A percentile compares a stretch with the other conserved stretches of the same genome.
These are phyloP conservation scores for Ctenomys sociabilis DNA, from an alignment of 2,113 vertebrate species.

Conservation along the genomic window DNA sequence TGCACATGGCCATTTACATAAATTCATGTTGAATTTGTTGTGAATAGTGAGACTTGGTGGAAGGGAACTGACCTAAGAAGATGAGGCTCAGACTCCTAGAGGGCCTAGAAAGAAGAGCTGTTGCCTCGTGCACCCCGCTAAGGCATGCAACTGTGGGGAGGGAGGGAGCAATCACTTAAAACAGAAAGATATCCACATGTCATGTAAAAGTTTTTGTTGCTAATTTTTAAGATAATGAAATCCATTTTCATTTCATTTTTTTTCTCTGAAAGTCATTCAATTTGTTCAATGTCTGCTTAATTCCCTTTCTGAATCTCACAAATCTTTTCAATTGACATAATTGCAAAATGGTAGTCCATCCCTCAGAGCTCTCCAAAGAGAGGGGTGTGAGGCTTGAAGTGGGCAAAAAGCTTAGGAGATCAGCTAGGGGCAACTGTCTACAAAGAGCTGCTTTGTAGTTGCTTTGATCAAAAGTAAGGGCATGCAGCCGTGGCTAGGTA, in stretches of 20 bases:
- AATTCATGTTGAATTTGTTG: not conserved
- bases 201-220: slow-evolving; percentile 78
- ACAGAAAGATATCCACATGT: slow-evolving; percentile 72
- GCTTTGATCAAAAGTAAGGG: not conserved
- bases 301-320: slow-evolving; percentile 19
- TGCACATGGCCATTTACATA: not conserved
- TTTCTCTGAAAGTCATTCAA: slow-evolving; percentile 56
- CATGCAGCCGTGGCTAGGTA: not conserved
- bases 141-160: slow-evolving; percentile 67
- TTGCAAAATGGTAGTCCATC: not conserved
- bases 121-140: slow-evolving; percentile 66
- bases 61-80: slow-evolving; percentile 67
- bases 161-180: slow-evolving; percentile 69
- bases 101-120: slow-evolving; percentile 61
- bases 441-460: not conserved
- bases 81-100: slow-evolving; percentile 46
- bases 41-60: not conserved
- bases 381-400: not conserved
- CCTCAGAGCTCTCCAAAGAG: not conserved
- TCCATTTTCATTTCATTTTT: slow-evolving; percentile 68
- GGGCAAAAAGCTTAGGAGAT: not conserved
- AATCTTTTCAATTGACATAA: not conserved
- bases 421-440: not conserved
- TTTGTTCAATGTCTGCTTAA: slow-evolving; percentile 61
- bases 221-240: not conserved